Base-by-base conservation (phyloP, 2,797 vertebrate genomes). In the Coregonus sp. region DNA sequence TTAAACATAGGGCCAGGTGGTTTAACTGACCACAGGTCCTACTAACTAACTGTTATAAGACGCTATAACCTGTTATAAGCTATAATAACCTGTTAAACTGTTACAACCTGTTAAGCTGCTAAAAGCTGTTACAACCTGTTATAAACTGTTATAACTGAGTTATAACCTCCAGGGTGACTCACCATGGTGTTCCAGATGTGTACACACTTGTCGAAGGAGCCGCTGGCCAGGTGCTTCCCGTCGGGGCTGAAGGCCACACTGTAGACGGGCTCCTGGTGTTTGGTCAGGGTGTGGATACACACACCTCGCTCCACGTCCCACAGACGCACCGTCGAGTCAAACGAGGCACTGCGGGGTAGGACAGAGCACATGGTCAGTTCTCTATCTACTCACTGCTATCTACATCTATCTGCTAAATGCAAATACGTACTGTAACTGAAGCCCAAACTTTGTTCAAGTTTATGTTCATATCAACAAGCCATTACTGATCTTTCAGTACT, bases 121-220 rank as follows among this genome's bases (percentile, higher is more conserved):
- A 54, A 0, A 63, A 11, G 20, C 20, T 63, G 59, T 4, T 65
- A 20, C 7, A 18, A 18, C 52, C 16, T 54, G 16, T 47, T 47
- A 47, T 47, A 47, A 47, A 47, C 40, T 47, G 40, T 47, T 47
- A 47, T 4, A 35, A 47, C 40, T 47, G 9, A 47, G 40, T 47
- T 47, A 47, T 47, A 47, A 47, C 40, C 40, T 47, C 40, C 20
- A 3, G 0, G 16, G 56, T 16, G 1, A n/a, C 88, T 91, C 90
- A 98, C 97, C 93, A 93, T 95, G 65, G 97, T 99, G 90, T 97
- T 98, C 97, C 97, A 99, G 93, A 99, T 98, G 87, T 98, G 97
- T 75, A 99, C 97, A 74, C 97, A 99, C 89, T 98, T 99, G 86
- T 99, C 97, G 33, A 98, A 98, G 85, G 97, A 98, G 82, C 97